Percentiles rank a stretch among this genome's conserved stretches.
These are phyloP conservation scores for Sanderia malayensis DNA, from an alignment of 30 jellyfish, hydroid and myxozoan species.

Conservation along the genomic window DNA sequence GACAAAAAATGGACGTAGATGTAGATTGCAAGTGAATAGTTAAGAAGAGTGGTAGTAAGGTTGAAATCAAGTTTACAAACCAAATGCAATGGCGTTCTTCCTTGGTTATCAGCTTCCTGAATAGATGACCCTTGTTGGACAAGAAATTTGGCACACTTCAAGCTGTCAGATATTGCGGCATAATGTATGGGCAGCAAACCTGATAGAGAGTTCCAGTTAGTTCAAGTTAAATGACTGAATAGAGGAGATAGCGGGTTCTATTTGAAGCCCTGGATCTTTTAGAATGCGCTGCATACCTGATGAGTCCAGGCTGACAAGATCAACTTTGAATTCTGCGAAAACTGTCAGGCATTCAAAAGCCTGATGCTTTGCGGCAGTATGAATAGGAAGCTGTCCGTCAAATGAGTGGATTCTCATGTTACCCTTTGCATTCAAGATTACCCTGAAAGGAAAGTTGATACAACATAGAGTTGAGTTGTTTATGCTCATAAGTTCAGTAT, in stretches of 20 bases:
- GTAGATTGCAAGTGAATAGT: too few species aligned
- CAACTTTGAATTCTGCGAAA: neutral
- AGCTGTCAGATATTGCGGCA: neutral
- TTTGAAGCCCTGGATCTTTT: too few species aligned
- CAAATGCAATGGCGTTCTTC: slow-evolving; percentile 1
- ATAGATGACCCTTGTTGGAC: neutral
- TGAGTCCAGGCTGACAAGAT: neutral
- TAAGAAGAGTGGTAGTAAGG: too few species aligned
- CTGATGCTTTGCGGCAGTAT: slow-evolving; percentile 11
- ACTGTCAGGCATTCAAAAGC: slow-evolving; percentile 10
- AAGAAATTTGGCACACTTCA: neutral
- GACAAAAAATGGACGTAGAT: too few species aligned
- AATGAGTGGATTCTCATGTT: neutral
- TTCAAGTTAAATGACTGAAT: too few species aligned
- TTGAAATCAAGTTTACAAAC: too few species aligned
- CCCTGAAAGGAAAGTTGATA: neutral
- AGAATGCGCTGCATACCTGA: slow-evolving; percentile 14
- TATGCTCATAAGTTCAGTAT: too few species aligned
- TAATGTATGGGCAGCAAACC: neutral
- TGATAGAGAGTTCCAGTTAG: too few species aligned
- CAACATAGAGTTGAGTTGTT: too few species aligned
- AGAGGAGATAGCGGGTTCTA: too few species aligned
- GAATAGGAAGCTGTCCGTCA: slow-evolving; percentile 12
- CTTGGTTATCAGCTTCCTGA: neutral
- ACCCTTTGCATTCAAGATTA: slow-evolving; percentile 2